Conservation (phyloP, 2,797 vertebrate species). For the Bucorvus abyssinicus region DNA sequence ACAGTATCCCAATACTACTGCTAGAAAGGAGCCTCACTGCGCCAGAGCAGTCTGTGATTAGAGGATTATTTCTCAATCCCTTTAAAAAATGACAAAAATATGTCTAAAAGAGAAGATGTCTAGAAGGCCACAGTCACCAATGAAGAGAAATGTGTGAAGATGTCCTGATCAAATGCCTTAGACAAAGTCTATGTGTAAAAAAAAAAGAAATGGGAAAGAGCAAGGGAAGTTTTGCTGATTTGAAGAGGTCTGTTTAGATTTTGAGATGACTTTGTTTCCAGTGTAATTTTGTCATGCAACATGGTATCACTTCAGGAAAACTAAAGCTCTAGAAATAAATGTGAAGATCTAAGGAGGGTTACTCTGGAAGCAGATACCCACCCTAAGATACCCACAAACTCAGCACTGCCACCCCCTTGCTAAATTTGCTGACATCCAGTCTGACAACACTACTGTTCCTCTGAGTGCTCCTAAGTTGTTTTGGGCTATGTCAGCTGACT, state of each 20-base stretch:
- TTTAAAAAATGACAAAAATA: not conserved
- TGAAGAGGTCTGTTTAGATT: not conserved
- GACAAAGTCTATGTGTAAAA: not conserved
- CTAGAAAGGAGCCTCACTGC: not conserved
- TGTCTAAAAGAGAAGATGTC: not conserved
- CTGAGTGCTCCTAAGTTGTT: not conserved
- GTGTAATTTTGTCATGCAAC: not conserved
- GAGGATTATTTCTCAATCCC: not conserved
- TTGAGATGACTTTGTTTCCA: not conserved
- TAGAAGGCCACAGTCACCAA: not conserved
- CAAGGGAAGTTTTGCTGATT: not conserved
- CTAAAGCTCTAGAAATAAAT: not conserved
- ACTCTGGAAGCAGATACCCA: not conserved
- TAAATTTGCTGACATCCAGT: not conserved
- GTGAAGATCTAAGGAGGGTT: not conserved
- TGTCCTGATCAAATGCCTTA: not conserved
- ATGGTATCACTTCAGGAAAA: not conserved
- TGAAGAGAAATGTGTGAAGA: not conserved
- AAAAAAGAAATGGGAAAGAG: too few relatives aligned
- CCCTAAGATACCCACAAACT: not conserved
- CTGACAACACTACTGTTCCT: not conserved
- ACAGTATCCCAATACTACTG: not conserved
- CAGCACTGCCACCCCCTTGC: not conserved
- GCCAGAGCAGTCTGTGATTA: not conserved
- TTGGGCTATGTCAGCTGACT: not conserved